Base-by-base conservation (phyloP, 2,113 vertebrate species). In the Athene noctua region DNA sequence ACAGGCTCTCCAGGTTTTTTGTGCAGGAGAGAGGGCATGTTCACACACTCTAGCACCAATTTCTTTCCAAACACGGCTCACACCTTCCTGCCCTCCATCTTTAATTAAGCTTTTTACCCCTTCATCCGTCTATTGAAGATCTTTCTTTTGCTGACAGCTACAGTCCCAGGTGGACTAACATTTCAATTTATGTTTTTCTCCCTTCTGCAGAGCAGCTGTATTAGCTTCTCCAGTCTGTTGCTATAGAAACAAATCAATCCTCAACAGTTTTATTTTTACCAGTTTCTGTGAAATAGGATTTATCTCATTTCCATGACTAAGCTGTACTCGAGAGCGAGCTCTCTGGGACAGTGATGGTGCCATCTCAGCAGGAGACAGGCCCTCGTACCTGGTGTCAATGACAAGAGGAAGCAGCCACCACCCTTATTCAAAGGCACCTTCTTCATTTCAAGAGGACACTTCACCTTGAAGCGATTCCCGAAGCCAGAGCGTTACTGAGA, bases 221-320 rank as follows among this genome's bases (percentile, higher is more conserved):
- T 63, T 40, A 91, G 91, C 91, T 94, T 92, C 84, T 42, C 85
- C 79, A 80, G 94, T 47, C 93, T 79, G 95, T 96, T 97, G 92
- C 94, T 87, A 96, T 97, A 95, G 95, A 95, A 96, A 96, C 94
- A 91, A 96, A 93, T 82, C 94, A 97, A 95, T 96, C 96, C 91
- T 95, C 92, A 94, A 92, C 94, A 97, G 88, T 96, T 94, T 94
- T 95, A 95, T 97, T 96, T 97, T 96, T 89, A 94, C 95, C 95
- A 93, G 73, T 96, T 95, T 96, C 92, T 96, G 88, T 96, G 93
- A 96, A 95, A 93, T 66, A 88, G 88, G 91, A 95, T 96, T 94
- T 95, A 59, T 94, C 92, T 94, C 90, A 90, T 92, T 95, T 92
- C 92, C 91, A 95, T 80, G 89, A 91, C 95, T 93, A 71, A 96